Base-by-base conservation (phyloP, 1,140 invertebrate species). In the Popillia japonica region DNA sequence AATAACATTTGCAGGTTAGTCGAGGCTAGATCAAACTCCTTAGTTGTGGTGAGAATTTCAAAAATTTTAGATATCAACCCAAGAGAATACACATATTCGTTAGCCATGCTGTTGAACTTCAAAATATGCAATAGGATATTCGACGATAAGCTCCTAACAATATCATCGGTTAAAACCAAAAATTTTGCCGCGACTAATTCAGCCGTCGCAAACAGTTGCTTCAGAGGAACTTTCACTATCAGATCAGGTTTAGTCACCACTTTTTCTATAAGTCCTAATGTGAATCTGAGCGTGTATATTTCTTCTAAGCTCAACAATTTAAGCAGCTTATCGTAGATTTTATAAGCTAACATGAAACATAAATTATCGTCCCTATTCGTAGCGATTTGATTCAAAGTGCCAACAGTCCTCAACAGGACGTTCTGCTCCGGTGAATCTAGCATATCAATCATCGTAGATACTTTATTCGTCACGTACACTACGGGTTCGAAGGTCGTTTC, bases 1-100 rank as follows among this genome's bases (percentile, higher is more conserved):
- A 75, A 80, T 61, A 84, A 80, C 7, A 84, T 75, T 48, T 78
- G 74, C 41, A 83, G 48, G 8, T 78, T 78, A 22, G 75, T 48
- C 42, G 77, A 41, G 4, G 81, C 68, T 14, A 83, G 42, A 17
- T 82, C 80, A 0, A 80, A 72, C 3, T n/a, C 72, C 75, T 80
- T 81, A 8, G 82, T 76, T 20, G 80, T 78, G 22, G 78, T 78
- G 27, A 83, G 76, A 3, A 84, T 79, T 22, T 40, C 72, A 9
- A 73, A 27, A 17, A 73, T 73, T 9, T 27, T 73, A 6, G 27
- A 4, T 3, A 73, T 27, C 20, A 73, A 10, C n/a, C 40, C 72
- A 9, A 6, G 4, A 8, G 27, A 73, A 73, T 73, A 73, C 11
- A 73, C 40, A 34, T 41, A 20, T 40, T 27, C 61, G 61, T n/a